phyloP scores from a whole-genome alignment of 37 sponge, comb jelly and placozoan genomes.

The Bolinopsis microptera region DNA sequence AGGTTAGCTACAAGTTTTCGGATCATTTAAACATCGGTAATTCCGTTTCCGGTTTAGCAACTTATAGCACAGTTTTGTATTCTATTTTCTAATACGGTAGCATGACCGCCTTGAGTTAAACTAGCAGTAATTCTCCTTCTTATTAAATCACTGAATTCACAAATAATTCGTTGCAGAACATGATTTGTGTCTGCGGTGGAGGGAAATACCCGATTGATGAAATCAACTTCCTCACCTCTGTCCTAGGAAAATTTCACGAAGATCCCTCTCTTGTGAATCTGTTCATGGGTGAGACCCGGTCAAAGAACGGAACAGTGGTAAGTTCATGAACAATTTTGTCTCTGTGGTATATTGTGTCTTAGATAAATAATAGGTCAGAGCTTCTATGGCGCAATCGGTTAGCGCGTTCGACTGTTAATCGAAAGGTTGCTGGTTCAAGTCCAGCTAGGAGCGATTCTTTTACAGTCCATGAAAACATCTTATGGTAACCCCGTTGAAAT shows the following conservation, averaged over 20 bases:
- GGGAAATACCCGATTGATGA: constrained; percentile 63
- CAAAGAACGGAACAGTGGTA: background rate
- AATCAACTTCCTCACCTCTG: constrained; percentile 54
- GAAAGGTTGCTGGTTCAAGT: constrained; percentile 82
- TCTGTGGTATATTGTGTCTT: no score
- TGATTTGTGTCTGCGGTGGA: constrained; percentile 43
- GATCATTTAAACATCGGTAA: background rate
- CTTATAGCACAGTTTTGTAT: no score
- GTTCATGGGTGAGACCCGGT: constrained; percentile 40
- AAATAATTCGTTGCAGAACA: no score
- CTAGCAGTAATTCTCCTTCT: no score
- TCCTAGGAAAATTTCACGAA: constrained; percentile 37
- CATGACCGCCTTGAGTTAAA: no score
- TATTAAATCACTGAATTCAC: no score
- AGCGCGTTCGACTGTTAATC: constrained; percentile 89
- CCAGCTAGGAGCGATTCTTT: constrained; percentile 72
- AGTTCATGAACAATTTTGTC: background rate
- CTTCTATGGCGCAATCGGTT: constrained; percentile 83
- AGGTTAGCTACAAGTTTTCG: background rate
- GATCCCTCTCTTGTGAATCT: constrained; percentile 56
- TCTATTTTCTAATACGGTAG: no score
- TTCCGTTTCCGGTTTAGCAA: no score
- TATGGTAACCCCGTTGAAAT: background rate
- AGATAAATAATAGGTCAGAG: no score
- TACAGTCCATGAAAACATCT: background rate